phyloP scores from a whole-genome alignment of 1,140 invertebrate genomes.

The Drosophila tristis region DNA sequence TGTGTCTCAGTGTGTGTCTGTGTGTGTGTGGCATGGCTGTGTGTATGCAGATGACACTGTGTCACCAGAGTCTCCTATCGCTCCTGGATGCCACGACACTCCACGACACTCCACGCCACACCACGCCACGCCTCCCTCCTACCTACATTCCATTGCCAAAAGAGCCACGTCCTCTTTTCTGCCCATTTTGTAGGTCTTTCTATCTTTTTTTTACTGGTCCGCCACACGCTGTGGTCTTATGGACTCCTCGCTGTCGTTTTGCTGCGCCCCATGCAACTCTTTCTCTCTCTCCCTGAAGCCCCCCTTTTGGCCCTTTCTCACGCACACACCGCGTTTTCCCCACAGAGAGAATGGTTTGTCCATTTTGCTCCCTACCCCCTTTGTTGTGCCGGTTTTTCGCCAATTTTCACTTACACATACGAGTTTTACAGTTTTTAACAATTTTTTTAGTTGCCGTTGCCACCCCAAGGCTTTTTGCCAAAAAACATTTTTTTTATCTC shows the following conservation, averaged over 20 bases:
- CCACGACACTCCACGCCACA: too few relatives aligned
- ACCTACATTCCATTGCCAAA: slow-evolving; percentile 18
- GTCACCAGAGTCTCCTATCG: slow-evolving; percentile 38
- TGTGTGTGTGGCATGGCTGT: too few relatives aligned
- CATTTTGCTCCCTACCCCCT: slow-evolving; percentile 33
- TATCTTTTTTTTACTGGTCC: slow-evolving; percentile 3
- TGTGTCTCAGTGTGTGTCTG: too few relatives aligned
- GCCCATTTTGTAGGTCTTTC: slow-evolving; percentile 21
- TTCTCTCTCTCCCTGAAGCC: neutral
- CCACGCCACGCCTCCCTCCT: slow-evolving; percentile 1
- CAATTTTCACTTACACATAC: slow-evolving; percentile 62
- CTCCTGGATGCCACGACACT: too few relatives aligned
- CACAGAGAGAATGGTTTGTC: slow-evolving; percentile 50
- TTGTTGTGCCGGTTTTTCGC: slow-evolving; percentile 48
- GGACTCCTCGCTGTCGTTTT: slow-evolving; percentile 47
- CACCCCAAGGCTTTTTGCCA: slow-evolving; percentile 56
- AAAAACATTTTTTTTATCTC: slow-evolving; percentile 48
- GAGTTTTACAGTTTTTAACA: slow-evolving; percentile 49
- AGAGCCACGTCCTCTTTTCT: slow-evolving; percentile 17
- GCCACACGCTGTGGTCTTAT: slow-evolving; percentile 59
- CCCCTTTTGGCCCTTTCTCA: slow-evolving; percentile 8
- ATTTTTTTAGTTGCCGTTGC: slow-evolving; percentile 20
- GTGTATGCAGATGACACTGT: slow-evolving; percentile 64
- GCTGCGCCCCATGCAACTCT: slow-evolving; percentile 14
- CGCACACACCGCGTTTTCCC: slow-evolving; percentile 19